Evolutionary conservation across 2,888 invertebrate species (phyloP).

Genomic region (Xanthorhoe designata): DNA sequence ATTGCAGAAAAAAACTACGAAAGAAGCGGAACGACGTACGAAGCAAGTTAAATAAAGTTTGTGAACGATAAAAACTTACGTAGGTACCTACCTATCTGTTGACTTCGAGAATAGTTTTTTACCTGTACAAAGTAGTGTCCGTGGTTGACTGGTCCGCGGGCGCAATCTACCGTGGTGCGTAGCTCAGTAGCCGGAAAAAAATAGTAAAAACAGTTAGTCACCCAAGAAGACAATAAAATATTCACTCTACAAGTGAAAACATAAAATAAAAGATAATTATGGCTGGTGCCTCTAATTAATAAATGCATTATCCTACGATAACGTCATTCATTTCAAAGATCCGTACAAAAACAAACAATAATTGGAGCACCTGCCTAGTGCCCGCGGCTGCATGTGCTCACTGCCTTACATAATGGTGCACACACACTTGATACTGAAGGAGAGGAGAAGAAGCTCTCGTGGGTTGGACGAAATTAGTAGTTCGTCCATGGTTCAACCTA

Average conservation of each 20-base stretch:
- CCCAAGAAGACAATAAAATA: not conserved
- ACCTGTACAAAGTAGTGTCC: conserved; percentile 14
- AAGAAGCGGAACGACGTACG: no score
- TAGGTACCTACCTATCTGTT: no score
- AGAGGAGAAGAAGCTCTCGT: no score
- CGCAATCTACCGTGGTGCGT: conserved; percentile 53
- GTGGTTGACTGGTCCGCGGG: conserved; percentile 17
- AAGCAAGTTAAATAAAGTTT: no score
- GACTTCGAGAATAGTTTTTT: not conserved
- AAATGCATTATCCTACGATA: conserved; percentile 23
- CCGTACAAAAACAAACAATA: conserved; percentile 24
- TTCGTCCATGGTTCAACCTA: no score
- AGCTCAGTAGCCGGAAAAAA: conserved; percentile 61
- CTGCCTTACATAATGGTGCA: not conserved
- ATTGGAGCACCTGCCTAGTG: conserved; percentile 19
- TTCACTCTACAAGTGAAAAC: not conserved
- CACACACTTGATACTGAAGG: no score
- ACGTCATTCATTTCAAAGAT: conserved; percentile 25
- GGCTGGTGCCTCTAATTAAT: conserved; percentile 23
- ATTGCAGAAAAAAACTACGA: no score
- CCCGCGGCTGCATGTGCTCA: not conserved
- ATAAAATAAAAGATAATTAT: not conserved
- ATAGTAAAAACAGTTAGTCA: no score
- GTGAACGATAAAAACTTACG: no score
- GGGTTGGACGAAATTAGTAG: no score